Evolutionary conservation across 2,113 vertebrate genomes (phyloP).

Genomic region (human (Homo sapiens)): GRCh38 chr20:45481001-45481500

Average conservation of each 20-base stretch:
- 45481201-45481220: neutral
- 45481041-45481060: neutral
- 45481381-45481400: neutral
- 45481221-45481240: neutral
- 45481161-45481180: neutral
- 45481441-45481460: neutral
- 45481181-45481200: neutral
- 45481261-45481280: too few species aligned
- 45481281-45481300: neutral
- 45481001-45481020: neutral
- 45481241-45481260: neutral
- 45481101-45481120: neutral
- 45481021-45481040: neutral
- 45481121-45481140: neutral
- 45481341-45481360: neutral
- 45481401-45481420: neutral
- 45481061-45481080: neutral
- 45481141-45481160: neutral
- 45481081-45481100: neutral
- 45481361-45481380: constrained; percentile 22
- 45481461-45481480: neutral
- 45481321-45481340: neutral
- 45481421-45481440: neutral
- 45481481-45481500: neutral
- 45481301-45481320: too few species aligned